Evolutionary conservation across 2,113 vertebrate species (phyloP), one percentile per base, ranked within the genome.

Genomic region (Hemiscyllium ocellatum): DNA sequence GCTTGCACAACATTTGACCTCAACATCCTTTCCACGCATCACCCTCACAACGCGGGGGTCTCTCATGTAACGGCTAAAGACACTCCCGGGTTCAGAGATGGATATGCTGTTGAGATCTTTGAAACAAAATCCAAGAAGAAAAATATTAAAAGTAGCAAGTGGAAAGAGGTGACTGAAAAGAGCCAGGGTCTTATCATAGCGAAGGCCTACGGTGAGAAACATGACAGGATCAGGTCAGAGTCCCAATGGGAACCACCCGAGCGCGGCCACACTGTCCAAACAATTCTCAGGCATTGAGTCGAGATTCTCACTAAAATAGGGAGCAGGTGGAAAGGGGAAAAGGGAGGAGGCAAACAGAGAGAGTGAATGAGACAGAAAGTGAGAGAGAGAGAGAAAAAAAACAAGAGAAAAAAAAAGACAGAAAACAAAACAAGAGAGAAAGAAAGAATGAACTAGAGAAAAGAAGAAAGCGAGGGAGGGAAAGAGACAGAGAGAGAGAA

Each of bases 281-380:
- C 12, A 61, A 61, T 61, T 7, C 12, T 12, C 56, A 10, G 56
- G 56, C 10, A 61, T 1, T 12, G 56, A 61, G 56, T 56, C 6
- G 56, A 56, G 5, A 56, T 56, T 56, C 56, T 5, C 56, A 56
- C 56, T 56, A 26, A 5, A 24, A 72, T 22, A 96, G 96, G 83
- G 42, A 19, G 95, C 94, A 95, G 61, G 96, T 78, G 85, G 37
- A 90, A 96, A 95, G 96, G 96, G 96, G 96, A 96, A 96, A 96
- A 96, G 96, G 96, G 96, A 7, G 29, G 72, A 72, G 70, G 70
- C 24, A 6, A 20, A 6, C 0, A 20, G 37, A 6, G 19, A 22
- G 15, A 20, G 1, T 7, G 42, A 52, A 3, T 6, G 20, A 24
- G 22, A 42, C 4, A 42, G 5, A 83, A 3, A 83, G 78, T 19